A percentile compares a stretch with the other conserved stretches of the same genome.
Conservation (phyloP, 2,797 vertebrate species). For the Chanos chanos region DNA sequence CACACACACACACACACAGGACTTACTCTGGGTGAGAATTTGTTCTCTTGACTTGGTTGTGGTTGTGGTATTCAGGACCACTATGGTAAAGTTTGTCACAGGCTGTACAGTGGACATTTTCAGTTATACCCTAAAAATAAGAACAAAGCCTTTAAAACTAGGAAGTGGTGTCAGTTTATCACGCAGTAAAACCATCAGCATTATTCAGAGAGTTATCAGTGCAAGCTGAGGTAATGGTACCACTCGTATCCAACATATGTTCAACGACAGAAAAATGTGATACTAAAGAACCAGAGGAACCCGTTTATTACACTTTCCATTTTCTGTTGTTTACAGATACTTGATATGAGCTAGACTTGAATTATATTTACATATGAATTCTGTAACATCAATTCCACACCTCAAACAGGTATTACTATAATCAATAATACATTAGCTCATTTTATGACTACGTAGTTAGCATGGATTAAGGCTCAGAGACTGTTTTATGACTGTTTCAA, state of each 20-base stretch:
- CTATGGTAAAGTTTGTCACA: slow-evolving; percentile 57
- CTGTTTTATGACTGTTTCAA: background rate
- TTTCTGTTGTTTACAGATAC: too few species aligned
- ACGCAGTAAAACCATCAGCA: too few species aligned
- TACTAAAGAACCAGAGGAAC: too few species aligned
- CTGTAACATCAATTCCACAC: background rate
- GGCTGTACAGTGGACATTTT: slow-evolving; percentile 76
- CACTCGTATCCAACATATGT: too few species aligned
- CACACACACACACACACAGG: slow-evolving; percentile 3
- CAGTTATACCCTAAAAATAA: slow-evolving; percentile 54
- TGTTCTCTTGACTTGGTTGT: slow-evolving; percentile 79
- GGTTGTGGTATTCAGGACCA: slow-evolving; percentile 58
- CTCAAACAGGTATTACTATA: background rate
- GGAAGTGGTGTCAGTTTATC: too few species aligned
- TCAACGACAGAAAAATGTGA: too few species aligned
- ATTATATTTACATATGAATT: too few species aligned
- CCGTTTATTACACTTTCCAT: too few species aligned
- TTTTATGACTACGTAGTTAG: background rate
- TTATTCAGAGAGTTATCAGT: too few species aligned
- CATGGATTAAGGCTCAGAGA: background rate
- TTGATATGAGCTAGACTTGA: too few species aligned
- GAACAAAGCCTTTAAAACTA: slow-evolving; percentile 12
- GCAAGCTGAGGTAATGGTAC: too few species aligned
- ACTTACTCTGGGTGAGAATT: slow-evolving; percentile 92
- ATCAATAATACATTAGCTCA: background rate